Conservation (phyloP, 2,797 vertebrate genomes). For the Buphagus erythrorhynchus region DNA sequence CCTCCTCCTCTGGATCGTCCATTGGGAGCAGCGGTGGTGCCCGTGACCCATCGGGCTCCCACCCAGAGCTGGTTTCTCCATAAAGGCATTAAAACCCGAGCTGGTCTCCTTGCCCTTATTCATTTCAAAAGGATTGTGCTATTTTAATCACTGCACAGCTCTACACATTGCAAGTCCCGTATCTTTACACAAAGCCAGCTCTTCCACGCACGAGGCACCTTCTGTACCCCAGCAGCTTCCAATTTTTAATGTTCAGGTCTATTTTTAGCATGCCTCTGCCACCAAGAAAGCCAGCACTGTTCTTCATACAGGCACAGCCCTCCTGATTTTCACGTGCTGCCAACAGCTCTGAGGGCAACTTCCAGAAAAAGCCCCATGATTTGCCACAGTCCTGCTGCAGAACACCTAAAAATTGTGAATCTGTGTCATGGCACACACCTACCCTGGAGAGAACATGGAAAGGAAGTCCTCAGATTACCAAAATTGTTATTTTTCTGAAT, state of each 20-base stretch:
- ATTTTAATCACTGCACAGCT: not conserved
- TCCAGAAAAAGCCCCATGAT: not conserved
- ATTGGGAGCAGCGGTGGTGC: too few species aligned
- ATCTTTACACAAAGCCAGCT: not conserved
- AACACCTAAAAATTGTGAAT: not conserved
- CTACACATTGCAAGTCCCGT: not conserved
- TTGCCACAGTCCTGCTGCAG: not conserved
- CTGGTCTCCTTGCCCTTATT: too few species aligned
- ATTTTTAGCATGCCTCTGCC: not conserved
- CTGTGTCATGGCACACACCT: not conserved
- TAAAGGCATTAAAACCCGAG: too few species aligned
- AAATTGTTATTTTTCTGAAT: not conserved
- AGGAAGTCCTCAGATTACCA: not conserved
- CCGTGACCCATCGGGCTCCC: too few species aligned
- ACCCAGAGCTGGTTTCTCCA: too few species aligned
- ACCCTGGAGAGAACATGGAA: rapidly evolving
- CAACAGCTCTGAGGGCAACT: not conserved
- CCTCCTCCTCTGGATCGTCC: too few species aligned
- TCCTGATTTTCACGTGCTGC: rapidly evolving
- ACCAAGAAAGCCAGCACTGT: not conserved
- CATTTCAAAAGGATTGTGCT: rapidly evolving
- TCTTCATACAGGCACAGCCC: not conserved
- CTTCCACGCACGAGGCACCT: rapidly evolving
- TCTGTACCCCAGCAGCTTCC: not conserved
- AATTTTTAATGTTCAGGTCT: not conserved